Evolutionary conservation across 2,888 invertebrate species (phyloP).

Genomic region (Lasiommata megera): DNA sequence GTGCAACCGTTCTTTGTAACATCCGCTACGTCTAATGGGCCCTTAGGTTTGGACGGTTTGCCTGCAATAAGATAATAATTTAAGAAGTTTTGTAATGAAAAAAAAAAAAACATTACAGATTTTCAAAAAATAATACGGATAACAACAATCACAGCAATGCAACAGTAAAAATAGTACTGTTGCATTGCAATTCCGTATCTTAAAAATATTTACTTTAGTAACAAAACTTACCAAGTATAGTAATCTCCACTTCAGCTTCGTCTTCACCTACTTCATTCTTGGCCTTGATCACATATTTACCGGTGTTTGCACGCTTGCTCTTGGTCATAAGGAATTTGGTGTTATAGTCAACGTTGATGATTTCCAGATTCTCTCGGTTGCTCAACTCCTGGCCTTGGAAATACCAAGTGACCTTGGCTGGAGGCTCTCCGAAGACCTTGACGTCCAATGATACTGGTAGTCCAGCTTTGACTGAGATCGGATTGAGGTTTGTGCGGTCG

Average conservation of each 20-base stretch:
- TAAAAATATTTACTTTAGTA: neutral
- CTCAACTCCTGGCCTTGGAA: constrained; percentile 86
- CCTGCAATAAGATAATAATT: constrained; percentile 55
- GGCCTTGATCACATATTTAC: constrained; percentile 93
- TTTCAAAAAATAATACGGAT: too few species aligned
- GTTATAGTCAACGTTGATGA: constrained; percentile 93
- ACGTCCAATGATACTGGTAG: constrained; percentile 87
- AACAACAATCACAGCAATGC: too few species aligned
- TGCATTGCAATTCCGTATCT: neutral
- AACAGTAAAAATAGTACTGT: too few species aligned
- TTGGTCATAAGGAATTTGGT: constrained; percentile 94
- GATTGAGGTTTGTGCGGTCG: constrained; percentile 93
- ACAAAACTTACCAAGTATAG: constrained; percentile 83
- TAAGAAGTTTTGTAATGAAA: neutral
- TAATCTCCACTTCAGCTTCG: constrained; percentile 93
- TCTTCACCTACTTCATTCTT: constrained; percentile 97
- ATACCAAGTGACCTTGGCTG: constrained; percentile 94
- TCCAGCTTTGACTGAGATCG: constrained; percentile 93
- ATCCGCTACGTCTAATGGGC: constrained; percentile 93
- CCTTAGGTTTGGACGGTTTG: constrained; percentile 89
- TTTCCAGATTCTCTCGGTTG: constrained; percentile 84
- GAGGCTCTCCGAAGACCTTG: constrained; percentile 95
- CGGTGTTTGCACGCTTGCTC: constrained; percentile 90
- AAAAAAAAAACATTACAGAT: neutral
- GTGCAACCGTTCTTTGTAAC: constrained; percentile 96